These are phyloP conservation scores for Ibidorhyncha struthersii DNA, from an alignment of 2,113 vertebrate species.

Conservation along the genomic window DNA sequence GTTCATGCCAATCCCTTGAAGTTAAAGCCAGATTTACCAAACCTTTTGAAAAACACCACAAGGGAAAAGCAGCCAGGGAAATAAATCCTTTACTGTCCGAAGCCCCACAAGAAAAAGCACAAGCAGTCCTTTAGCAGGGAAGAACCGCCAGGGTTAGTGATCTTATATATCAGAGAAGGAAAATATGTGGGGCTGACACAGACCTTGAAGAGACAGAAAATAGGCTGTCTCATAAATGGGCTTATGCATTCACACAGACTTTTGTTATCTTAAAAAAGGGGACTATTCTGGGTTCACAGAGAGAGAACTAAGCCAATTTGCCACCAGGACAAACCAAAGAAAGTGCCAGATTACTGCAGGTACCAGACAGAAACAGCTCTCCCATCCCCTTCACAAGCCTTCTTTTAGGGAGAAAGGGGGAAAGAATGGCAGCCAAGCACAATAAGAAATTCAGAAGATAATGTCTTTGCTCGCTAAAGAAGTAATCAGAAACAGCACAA, in stretches of 20 bases:
- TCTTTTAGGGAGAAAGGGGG: not conserved
- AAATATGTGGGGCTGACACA: rapidly evolving
- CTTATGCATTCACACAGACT: not conserved
- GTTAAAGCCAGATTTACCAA: not conserved
- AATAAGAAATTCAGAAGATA: not conserved
- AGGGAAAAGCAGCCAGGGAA: not conserved
- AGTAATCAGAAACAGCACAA: not conserved
- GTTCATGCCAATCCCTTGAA: not conserved
- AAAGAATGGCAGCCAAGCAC: not conserved
- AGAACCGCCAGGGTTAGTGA: not conserved
- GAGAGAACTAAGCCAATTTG: not conserved
- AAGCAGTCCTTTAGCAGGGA: not conserved
- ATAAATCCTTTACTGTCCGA: not conserved
- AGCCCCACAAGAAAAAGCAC: not conserved
- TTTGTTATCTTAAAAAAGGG: not conserved
- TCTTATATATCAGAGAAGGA: not conserved
- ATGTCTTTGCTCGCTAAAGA: not conserved
- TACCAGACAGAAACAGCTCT: not conserved
- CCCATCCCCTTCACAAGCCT: not conserved
- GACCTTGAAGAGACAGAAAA: not conserved
- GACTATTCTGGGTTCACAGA: not conserved
- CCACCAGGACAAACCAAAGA: not conserved
- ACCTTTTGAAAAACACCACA: not conserved
- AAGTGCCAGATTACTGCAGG: not conserved
- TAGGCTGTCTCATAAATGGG: not conserved